phyloP scores from a whole-genome alignment of 2,797 vertebrate genomes.

The Neoniphon sammara region DNA sequence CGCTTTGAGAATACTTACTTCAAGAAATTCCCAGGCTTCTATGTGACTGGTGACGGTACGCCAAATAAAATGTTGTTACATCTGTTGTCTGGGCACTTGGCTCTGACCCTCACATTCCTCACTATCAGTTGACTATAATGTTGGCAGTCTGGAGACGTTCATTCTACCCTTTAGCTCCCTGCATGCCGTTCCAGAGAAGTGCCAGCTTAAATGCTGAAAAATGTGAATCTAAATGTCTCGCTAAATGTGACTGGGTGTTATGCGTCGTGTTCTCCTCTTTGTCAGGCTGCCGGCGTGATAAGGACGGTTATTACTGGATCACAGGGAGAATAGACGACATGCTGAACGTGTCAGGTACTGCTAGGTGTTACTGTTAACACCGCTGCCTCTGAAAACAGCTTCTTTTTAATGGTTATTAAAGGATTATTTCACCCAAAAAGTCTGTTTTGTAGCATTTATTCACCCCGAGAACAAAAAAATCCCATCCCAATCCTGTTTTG shows the following conservation, averaged over 20 bases:
- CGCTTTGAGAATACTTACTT: constrained; percentile 87
- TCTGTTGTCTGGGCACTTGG: background rate
- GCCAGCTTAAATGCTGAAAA: too few species aligned
- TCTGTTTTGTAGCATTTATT: too few species aligned
- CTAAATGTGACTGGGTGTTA: background rate
- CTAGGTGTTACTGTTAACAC: background rate
- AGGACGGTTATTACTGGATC: constrained; percentile 89
- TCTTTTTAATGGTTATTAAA: too few species aligned
- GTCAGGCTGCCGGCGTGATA: constrained; percentile 85
- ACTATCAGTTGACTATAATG: too few species aligned
- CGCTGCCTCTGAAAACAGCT: constrained; percentile 1
- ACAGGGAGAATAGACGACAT: constrained; percentile 89
- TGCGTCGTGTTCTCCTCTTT: constrained; percentile 26
- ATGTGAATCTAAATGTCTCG: too few species aligned
- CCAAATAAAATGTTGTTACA: background rate
- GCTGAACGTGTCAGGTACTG: constrained; percentile 87
- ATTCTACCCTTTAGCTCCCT: too few species aligned
- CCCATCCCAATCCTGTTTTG: too few species aligned
- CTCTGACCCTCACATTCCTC: too few species aligned
- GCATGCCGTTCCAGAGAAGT: too few species aligned
- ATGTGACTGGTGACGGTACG: constrained; percentile 87
- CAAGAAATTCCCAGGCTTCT: constrained; percentile 87
- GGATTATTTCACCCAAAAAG: too few species aligned
- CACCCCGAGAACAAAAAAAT: too few species aligned
- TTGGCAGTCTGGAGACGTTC: too few species aligned